Evolutionary conservation across 2,888 invertebrate genomes (phyloP), one percentile per base, ranked within the genome.

Genomic region (Cactoblastis cactorum): DNA sequence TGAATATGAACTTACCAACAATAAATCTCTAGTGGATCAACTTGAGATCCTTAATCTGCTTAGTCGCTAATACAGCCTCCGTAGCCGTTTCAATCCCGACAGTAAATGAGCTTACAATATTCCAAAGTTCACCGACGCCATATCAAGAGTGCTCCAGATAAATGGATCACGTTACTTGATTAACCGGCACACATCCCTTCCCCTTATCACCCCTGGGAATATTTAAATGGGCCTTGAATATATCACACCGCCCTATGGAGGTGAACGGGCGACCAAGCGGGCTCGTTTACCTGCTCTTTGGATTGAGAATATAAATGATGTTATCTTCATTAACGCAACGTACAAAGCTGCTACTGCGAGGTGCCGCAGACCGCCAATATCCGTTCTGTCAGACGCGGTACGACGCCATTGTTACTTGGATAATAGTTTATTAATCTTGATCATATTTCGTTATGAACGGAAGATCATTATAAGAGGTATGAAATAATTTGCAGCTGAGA

Each of bases 111-210:
- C 71, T 67, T 73, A 75, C 82, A 81, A 87, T 86, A 83, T 85
- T 84, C 79, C 74, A 77, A 84, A 81, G 81, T 81, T 82, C 82
- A 82, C 72, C 74, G 74, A 76, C 77, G 77, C 77, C 78, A 78
- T 86, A 87, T 85, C 86, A 85, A 83, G 84, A 83, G 83, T 79
- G 74, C 85, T 84, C 80, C 77, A 83, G 84, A 88, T 88, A 88
- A 88, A 88, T 85, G 86, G 87, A 86, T 88, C 87, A 84, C 85
- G 87, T 87, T 87, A 88, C 88, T 87, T 88, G 87, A 88, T 88
- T 88, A 88, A 87, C 86, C 84, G 80, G 79, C 74, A 75, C 80
- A 76, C 83, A 86, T 83, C 84, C 84, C 84, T 80, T 73, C 83
- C 81, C 85, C 80, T 86, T 84, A 84, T 81, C 85, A 82, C 86